Base-by-base conservation (phyloP, 2,888 invertebrate genomes). In the Gerris lacustris region DNA sequence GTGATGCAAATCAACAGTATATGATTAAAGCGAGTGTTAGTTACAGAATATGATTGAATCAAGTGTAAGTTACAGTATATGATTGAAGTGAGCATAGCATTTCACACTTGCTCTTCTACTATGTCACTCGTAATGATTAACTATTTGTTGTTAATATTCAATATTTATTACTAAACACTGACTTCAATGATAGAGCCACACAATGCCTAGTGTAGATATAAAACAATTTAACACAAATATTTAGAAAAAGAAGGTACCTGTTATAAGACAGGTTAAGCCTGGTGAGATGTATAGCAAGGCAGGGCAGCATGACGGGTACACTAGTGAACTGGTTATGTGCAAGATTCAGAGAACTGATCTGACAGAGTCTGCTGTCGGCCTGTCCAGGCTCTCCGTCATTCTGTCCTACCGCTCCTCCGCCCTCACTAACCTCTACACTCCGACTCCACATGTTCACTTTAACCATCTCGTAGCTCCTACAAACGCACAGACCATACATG, bases 221-320 rank as follows among this genome's bases (percentile, higher is more conserved):
- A 15, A 62, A 62, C 62, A 62, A 62, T 62, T 2, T 31, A 31
- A 4, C 1, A 31, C 31, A 31, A 31, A 31, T 31, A 31, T 31
- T 2, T 31, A 31, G n/a, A 55, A 11, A 55, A 9, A 55, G 55
- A 11, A 55, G 15, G 73, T 73, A 82, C 72, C 88, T 88, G 81
- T 98, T 98, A 78, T 93, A 92, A 0, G 95, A 90, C 85, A 99
- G 87, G 79, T 96, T 96, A 17, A 99, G 85, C 63, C 93, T 83
- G 0, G 92, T 89, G 45, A 99, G 84, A 76, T 88, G 87, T 0
- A 94, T 90, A 6, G 94, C 96, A 71, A 94, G 83, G 79, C 99
- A 99, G 4, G 97, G 91, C 63, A 99, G 82, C 67, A 92, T 91
- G 2, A 87, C 86, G 0, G 98, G 98, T 72, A 97, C 88, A 76